Conservation (phyloP, 2,113 vertebrate species). For the Chamaetylas fuelleborni region DNA sequence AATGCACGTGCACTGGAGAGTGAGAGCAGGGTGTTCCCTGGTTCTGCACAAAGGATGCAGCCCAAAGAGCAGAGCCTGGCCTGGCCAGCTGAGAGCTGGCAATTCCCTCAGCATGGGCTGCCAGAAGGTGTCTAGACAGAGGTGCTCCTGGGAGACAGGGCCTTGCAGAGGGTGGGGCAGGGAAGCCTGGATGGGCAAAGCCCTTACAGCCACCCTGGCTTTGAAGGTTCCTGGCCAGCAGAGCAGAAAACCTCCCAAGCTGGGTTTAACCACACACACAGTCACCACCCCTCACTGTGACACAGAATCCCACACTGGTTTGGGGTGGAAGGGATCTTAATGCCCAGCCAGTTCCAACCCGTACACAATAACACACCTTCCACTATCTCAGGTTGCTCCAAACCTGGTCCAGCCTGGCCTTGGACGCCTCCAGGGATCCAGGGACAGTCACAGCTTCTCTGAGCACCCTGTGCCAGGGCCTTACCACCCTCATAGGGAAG, state of each 20-base stretch:
- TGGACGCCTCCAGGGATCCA: not conserved
- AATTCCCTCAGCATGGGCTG: not conserved
- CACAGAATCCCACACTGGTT: not conserved
- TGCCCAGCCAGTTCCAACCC: not conserved
- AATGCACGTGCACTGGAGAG: accelerated
- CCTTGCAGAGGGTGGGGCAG: not conserved
- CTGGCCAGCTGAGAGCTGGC: not conserved
- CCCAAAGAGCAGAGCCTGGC: not conserved
- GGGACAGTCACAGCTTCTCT: not conserved
- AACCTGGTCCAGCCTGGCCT: accelerated
- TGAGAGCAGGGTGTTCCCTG: not conserved
- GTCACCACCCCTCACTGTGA: too few relatives aligned
- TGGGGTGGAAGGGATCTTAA: not conserved
- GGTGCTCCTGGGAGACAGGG: not conserved
- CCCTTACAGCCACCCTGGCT: not conserved
- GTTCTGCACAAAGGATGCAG: not conserved
- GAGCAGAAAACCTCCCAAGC: not conserved
- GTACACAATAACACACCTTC: too few relatives aligned
- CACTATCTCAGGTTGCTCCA: accelerated
- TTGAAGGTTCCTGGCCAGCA: accelerated
- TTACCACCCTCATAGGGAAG: accelerated
- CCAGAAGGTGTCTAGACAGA: not conserved
- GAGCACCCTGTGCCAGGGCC: accelerated
- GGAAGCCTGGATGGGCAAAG: not conserved
- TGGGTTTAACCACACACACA: not conserved